Percentiles rank a stretch among this genome's conserved stretches.
Conservation (phyloP, 1,140 invertebrate species). For the Orussus abietinus region DNA sequence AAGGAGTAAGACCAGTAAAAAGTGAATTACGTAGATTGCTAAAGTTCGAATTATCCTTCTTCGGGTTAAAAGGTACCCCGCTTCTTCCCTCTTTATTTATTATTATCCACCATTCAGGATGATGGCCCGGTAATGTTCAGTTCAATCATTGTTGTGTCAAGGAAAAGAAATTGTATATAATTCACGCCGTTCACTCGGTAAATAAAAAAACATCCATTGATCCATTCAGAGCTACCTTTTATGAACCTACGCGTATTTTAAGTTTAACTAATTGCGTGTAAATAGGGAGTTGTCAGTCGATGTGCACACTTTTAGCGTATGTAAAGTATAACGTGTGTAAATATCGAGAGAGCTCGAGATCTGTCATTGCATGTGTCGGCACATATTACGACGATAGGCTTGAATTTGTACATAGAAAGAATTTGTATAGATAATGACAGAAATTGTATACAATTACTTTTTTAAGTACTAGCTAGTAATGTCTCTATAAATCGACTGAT, state of each 20-base stretch:
- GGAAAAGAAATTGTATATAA: constrained; percentile 34
- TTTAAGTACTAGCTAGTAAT: too few species aligned
- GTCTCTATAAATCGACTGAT: too few species aligned
- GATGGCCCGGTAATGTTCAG: constrained; percentile 28
- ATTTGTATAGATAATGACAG: too few species aligned
- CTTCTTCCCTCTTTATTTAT: too few species aligned
- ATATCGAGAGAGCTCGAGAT: too few species aligned
- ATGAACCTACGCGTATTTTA: constrained; percentile 25
- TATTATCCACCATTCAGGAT: constrained; percentile 27
- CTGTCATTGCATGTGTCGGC: too few species aligned
- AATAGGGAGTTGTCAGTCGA: too few species aligned
- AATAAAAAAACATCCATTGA: constrained; percentile 32
- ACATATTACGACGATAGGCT: too few species aligned
- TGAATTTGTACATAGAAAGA: too few species aligned
- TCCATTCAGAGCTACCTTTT: constrained; percentile 31
- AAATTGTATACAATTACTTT: too few species aligned
- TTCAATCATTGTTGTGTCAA: constrained; percentile 30
- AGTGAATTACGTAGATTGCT: neutral
- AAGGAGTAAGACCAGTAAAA: neutral
- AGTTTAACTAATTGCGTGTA: constrained; percentile 14
- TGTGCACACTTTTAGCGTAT: too few species aligned
- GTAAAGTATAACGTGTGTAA: too few species aligned
- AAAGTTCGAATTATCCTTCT: constrained; percentile 19
- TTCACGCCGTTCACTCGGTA: constrained; percentile 29
- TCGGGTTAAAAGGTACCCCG: constrained; percentile 24